These are phyloP conservation scores for Lophotriccus pileatus DNA, from an alignment of 2,797 vertebrate genomes.

Conservation along the genomic window DNA sequence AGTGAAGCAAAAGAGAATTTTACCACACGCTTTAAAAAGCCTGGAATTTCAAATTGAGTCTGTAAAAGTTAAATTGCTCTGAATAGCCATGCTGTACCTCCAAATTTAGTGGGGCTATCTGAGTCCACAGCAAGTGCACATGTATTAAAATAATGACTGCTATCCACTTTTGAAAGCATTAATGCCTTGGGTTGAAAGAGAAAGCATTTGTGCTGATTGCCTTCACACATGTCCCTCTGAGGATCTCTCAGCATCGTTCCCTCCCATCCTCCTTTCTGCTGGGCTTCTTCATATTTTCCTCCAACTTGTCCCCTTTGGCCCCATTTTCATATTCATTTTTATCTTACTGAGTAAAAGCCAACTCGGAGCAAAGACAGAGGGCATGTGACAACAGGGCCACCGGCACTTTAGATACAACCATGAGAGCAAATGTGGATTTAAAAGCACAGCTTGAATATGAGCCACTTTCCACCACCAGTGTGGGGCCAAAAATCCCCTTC, in stretches of 20 bases:
- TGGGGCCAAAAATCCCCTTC: neutral
- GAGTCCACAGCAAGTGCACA: neutral
- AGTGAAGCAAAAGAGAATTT: slow-evolving; percentile 46
- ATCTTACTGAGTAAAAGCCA: neutral
- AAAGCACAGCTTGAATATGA: neutral
- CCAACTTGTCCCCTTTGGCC: neutral
- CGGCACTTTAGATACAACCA: rapidly evolving
- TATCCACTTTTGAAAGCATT: neutral
- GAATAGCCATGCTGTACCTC: neutral
- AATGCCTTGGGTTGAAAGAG: neutral
- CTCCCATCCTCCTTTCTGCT: neutral
- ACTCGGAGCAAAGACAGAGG: neutral
- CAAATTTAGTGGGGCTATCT: slow-evolving; percentile 23
- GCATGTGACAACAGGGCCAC: neutral
- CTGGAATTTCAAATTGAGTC: slow-evolving; percentile 17
- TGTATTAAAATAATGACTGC: neutral
- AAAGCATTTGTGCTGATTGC: neutral
- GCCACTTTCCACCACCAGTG: neutral
- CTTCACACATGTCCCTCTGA: neutral
- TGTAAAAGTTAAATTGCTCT: slow-evolving; percentile 37
- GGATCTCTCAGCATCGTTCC: neutral
- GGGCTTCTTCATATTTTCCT: neutral
- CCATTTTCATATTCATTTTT: rapidly evolving
- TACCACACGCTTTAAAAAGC: slow-evolving; percentile 22
- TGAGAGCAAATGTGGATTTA: neutral